These are phyloP conservation scores for Ctenoplectra terminalis DNA, from an alignment of 1,140 invertebrate genomes.

Conservation along the genomic window DNA sequence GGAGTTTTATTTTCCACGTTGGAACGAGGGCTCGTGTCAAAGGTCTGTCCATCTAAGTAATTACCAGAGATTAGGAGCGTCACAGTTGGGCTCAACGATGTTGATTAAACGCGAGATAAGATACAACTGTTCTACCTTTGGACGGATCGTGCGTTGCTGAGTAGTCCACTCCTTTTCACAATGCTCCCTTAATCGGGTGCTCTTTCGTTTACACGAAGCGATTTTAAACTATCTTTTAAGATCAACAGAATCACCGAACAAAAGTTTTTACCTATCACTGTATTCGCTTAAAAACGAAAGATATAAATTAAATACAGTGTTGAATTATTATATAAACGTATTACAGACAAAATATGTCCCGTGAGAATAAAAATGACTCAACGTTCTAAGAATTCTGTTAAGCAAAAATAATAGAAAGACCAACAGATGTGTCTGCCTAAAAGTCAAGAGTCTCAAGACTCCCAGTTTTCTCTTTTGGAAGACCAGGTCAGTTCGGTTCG, in stretches of 20 bases:
- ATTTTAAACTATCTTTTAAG: not conserved
- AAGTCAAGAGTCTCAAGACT: no score
- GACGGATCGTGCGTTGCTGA: constrained; percentile 29
- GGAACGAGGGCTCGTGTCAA: constrained; percentile 47
- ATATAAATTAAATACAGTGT: no score
- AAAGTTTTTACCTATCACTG: no score
- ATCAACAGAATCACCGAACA: not conserved
- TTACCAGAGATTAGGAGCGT: constrained; percentile 69
- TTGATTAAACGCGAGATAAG: constrained; percentile 70
- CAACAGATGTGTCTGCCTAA: no score
- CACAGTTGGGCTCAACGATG: constrained; percentile 57
- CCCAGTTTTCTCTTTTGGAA: no score
- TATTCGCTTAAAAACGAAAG: no score
- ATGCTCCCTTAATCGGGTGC: constrained; percentile 32
- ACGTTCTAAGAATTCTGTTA: no score
- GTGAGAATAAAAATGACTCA: no score
- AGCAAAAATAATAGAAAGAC: no score
- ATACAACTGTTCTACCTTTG: constrained; percentile 58
- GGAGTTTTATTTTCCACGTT: constrained; percentile 41
- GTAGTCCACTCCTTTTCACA: not conserved
- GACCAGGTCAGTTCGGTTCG: no score
- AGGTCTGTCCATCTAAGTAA: constrained; percentile 70
- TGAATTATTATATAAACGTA: no score
- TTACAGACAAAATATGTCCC: no score
- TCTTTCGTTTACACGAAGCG: not conserved